These are phyloP conservation scores for Schlechtendalia chinensis DNA, from an alignment of 1,140 invertebrate species.

Conservation along the genomic window DNA sequence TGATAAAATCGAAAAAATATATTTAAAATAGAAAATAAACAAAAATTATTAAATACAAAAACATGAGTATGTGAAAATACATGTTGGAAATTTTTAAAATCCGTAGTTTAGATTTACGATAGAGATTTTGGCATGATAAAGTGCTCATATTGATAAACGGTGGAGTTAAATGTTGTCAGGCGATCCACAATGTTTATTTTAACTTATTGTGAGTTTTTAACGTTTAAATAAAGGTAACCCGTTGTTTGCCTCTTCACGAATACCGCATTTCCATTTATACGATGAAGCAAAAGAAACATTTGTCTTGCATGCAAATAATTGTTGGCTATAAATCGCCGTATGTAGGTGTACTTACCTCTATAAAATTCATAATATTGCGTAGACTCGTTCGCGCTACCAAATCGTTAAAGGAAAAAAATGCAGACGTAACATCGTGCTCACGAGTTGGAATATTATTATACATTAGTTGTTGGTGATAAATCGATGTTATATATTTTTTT, in stretches of 20 bases:
- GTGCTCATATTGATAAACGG: background rate
- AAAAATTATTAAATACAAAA: no score
- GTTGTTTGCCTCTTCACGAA: background rate
- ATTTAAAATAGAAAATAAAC: no score
- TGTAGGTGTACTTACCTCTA: background rate
- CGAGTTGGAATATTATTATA: background rate
- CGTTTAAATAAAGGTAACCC: background rate
- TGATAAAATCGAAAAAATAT: no score
- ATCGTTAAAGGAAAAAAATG: background rate
- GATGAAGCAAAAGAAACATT: background rate
- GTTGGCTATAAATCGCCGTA: background rate
- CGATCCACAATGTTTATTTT: background rate
- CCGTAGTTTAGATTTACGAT: constrained; percentile 14
- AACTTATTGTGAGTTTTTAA: background rate
- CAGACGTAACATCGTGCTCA: background rate
- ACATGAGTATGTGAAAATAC: no score
- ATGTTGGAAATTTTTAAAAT: background rate
- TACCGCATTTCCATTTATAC: constrained; percentile 6
- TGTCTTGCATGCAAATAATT: constrained; percentile 6
- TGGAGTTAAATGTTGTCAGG: background rate
- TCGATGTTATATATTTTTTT: background rate
- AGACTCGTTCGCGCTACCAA: background rate
- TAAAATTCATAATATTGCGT: constrained; percentile 7
- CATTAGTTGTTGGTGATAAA: background rate
- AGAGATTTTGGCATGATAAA: background rate